phyloP scores from a whole-genome alignment of 2,113 vertebrate genomes.

The Rissa tridactyla region DNA sequence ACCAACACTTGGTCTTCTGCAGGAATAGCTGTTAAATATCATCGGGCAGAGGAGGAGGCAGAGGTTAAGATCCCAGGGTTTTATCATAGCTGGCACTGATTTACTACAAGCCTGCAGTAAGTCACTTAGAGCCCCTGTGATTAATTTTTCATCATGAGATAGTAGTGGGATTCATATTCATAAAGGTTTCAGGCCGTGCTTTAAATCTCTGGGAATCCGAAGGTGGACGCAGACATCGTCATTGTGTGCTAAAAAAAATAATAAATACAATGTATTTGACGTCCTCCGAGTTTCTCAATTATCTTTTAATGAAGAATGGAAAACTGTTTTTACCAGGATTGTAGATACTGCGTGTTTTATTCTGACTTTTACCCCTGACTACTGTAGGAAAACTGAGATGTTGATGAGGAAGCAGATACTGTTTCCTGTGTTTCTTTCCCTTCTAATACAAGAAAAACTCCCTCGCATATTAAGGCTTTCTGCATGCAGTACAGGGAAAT shows the following conservation, averaged over 20 bases:
- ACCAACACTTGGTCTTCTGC: not conserved
- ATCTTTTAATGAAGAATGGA: not conserved
- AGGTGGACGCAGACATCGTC: not conserved
- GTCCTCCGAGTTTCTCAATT: not conserved
- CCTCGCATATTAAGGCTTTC: not conserved
- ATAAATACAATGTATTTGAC: not conserved
- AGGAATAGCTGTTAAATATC: not conserved
- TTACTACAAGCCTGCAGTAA: not conserved
- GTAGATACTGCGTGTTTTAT: not conserved
- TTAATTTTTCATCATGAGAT: conserved; percentile 1
- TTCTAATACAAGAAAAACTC: not conserved
- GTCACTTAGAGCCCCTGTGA: not conserved
- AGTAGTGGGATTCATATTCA: not conserved
- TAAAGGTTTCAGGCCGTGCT: not conserved
- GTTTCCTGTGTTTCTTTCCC: not conserved
- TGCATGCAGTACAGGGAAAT: not conserved
- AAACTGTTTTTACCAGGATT: not conserved
- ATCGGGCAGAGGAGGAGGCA: not conserved
- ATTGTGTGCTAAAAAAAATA: not conserved
- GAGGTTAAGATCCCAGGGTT: not conserved
- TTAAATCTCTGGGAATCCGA: not conserved
- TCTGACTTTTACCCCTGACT: not conserved
- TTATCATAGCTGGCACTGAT: not conserved
- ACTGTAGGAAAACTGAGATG: not conserved
- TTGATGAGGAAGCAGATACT: not conserved